Evolutionary conservation across 2,797 vertebrate genomes (phyloP).

Genomic region (Florisuga fusca): DNA sequence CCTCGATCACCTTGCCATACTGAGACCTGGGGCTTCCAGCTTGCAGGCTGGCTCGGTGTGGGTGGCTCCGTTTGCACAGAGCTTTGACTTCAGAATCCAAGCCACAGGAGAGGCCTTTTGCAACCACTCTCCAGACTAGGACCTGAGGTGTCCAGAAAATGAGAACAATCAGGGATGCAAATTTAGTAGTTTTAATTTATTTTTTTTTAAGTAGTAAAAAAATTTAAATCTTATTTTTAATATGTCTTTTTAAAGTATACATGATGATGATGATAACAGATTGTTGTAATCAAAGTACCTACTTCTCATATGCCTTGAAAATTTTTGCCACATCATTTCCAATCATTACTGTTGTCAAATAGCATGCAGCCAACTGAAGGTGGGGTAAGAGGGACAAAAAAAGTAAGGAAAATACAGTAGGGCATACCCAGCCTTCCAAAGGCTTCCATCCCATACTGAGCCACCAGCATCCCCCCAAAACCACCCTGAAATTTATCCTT

Average conservation of each 20-base stretch:
- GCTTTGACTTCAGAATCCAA: neutral
- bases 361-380: neutral
- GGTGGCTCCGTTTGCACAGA: neutral
- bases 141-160: neutral
- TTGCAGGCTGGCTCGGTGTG: neutral
- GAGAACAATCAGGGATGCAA: neutral
- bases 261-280: neutral
- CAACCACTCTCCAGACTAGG: neutral
- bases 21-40: neutral
- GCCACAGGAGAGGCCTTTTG: neutral
- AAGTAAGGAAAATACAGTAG: neutral
- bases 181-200: neutral
- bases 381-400: neutral
- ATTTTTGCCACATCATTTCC: neutral
- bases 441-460: neutral
- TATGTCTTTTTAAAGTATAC: neutral
- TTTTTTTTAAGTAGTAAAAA: neutral
- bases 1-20: neutral
- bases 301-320: neutral
- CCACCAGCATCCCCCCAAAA: neutral
- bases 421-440: neutral
- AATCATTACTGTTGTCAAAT: neutral
- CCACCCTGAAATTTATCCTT: neutral
- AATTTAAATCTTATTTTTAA: neutral
- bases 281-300: neutral